Conservation (phyloP, 2,888 invertebrate species). For the Mythimna lalbum region DNA sequence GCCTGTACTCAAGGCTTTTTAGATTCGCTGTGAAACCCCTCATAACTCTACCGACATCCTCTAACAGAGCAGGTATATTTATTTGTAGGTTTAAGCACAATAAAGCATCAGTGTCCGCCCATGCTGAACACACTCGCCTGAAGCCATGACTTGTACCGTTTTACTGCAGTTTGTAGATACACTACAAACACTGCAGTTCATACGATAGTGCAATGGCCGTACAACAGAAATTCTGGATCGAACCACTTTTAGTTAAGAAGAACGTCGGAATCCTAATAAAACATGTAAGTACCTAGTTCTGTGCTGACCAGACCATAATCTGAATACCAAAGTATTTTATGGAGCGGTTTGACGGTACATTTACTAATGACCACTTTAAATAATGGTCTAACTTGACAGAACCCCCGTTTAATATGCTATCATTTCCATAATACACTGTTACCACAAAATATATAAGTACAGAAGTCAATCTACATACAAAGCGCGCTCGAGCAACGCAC, state of each 20-base stretch:
- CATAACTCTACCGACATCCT: not conserved
- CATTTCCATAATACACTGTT: constrained; percentile 37
- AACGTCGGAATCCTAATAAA: not conserved
- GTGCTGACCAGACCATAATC: not conserved
- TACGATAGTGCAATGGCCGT: not conserved
- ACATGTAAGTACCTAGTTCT: not conserved
- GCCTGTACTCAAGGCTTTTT: too few species aligned
- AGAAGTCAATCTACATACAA: too few species aligned
- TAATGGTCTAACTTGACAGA: constrained; percentile 14
- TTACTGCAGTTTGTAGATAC: too few species aligned
- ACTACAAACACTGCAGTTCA: not conserved
- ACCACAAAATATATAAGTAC: too few species aligned
- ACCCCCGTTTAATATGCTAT: constrained; percentile 20
- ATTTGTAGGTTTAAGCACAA: too few species aligned
- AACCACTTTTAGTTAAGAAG: not conserved
- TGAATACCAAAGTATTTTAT: not conserved
- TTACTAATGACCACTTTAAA: constrained; percentile 20
- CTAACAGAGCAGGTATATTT: not conserved
- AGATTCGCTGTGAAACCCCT: not conserved
- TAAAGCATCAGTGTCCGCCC: too few species aligned
- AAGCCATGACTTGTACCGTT: too few species aligned
- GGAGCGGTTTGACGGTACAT: constrained; percentile 5
- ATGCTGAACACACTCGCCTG: too few species aligned
- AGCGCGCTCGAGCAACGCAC: too few species aligned
- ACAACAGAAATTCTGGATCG: too few species aligned